A percentile compares a stretch with the other conserved stretches of the same genome.
phyloP scores from a whole-genome alignment of 1,140 invertebrate species.

The Phymorhynchus buccinoides region DNA sequence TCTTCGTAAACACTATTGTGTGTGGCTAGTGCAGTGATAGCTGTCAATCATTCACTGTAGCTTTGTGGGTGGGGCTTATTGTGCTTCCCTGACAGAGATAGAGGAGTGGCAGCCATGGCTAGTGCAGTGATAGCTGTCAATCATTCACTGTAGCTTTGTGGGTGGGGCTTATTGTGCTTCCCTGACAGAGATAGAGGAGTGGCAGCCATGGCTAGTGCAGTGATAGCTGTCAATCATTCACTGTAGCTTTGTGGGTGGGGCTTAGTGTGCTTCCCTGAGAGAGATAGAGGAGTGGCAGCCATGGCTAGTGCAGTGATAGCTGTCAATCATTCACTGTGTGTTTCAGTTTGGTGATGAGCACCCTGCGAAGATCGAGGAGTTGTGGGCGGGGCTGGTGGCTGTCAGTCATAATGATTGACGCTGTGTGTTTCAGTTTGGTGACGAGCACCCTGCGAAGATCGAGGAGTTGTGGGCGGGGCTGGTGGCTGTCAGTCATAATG shows the following conservation, averaged over 20 bases:
- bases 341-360: conserved; percentile 94
- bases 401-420: no score
- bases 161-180: conserved; percentile 93
- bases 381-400: conserved; percentile 96
- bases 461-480: no score
- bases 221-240: no score
- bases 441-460: conserved; percentile 94
- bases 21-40: no score
- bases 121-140: no score
- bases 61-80: conserved; percentile 84
- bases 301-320: no score
- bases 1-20: no score
- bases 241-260: conserved; percentile 78
- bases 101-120: conserved; percentile 96
- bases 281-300: conserved; percentile 97
- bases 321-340: no score
- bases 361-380: conserved; percentile 92
- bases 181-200: conserved; percentile 94
- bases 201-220: no score
- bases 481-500: no score
- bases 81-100: conserved; percentile 94
- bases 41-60: no score
- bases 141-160: no score
- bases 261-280: conserved; percentile 93
- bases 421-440: conserved; percentile 89